phyloP scores from a whole-genome alignment of 1,140 invertebrate species.

The Lordiphosa mommai region DNA sequence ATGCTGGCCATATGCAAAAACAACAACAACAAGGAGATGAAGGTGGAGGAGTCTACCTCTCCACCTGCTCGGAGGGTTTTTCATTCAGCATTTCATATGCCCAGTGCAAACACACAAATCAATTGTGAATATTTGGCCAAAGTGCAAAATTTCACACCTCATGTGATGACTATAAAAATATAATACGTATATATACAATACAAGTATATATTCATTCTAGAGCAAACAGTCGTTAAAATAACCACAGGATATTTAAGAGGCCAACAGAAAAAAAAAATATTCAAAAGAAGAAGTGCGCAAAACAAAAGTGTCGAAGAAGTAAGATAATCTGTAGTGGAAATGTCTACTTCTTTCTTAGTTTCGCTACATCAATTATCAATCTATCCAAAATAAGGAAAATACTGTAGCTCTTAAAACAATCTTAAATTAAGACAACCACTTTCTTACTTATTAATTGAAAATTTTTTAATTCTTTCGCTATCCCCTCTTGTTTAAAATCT shows the following conservation, averaged over 20 bases:
- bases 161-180: slow-evolving; percentile 46
- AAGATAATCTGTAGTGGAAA: too few species aligned
- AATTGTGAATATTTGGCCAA: slow-evolving; percentile 13
- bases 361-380: too few species aligned
- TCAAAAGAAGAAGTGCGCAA: neutral
- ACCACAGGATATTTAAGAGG: slow-evolving; percentile 34
- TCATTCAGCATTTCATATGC: slow-evolving; percentile 31
- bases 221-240: slow-evolving; percentile 31
- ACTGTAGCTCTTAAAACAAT: too few species aligned
- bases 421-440: too few species aligned
- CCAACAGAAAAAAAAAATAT: neutral
- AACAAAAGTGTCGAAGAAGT: neutral
- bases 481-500: too few species aligned
- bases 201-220: slow-evolving; percentile 3
- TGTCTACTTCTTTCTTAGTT: too few species aligned
- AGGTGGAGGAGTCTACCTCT: slow-evolving; percentile 4
- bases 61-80: slow-evolving; percentile 7
- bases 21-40: neutral
- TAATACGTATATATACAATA: slow-evolving; percentile 12
- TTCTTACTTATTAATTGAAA: too few species aligned
- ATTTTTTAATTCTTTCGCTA: too few species aligned
- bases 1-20: slow-evolving; percentile 45
- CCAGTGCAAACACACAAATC: slow-evolving; percentile 45
- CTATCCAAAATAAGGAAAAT: too few species aligned
- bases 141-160: slow-evolving; percentile 34